phyloP scores from a whole-genome alignment of 2,888 invertebrate species.

The Chaetoderma sp. region DNA sequence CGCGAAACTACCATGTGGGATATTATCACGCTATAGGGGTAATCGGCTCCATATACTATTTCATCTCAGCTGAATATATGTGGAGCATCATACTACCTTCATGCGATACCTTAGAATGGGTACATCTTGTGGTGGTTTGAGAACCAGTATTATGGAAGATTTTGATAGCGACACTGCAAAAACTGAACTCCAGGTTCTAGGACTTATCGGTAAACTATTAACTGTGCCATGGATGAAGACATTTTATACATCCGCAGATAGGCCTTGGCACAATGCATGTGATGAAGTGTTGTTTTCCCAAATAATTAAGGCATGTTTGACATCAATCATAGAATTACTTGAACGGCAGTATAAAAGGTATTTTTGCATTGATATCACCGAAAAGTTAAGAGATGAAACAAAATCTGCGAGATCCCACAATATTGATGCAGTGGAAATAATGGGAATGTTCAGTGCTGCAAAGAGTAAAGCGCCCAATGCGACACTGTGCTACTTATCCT shows the following conservation, averaged over 20 bases:
- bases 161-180: slow-evolving; percentile 14
- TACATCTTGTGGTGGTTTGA: slow-evolving; percentile 28
- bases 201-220: slow-evolving; percentile 18
- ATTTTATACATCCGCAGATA: slow-evolving; percentile 24
- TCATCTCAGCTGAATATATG: slow-evolving; percentile 23
- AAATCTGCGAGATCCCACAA: too few species aligned
- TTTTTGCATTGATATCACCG: too few species aligned
- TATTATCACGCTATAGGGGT: slow-evolving; percentile 33
- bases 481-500: too few species aligned
- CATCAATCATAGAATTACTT: too few species aligned
- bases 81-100: slow-evolving; percentile 13
- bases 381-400: too few species aligned
- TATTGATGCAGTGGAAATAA: too few species aligned
- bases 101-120: slow-evolving; percentile 12
- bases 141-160: slow-evolving; percentile 12
- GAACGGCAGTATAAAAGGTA: too few species aligned
- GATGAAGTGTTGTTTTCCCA: too few species aligned
- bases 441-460: too few species aligned
- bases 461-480: too few species aligned
- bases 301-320: too few species aligned
- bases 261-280: too few species aligned
- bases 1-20: slow-evolving; percentile 14
- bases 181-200: slow-evolving; percentile 28
- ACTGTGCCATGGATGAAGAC: slow-evolving; percentile 25
- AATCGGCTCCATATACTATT: slow-evolving; percentile 34